These are phyloP conservation scores for Kryptolebias ocellatus DNA, from an alignment of 2,797 vertebrate species.

Conservation along the genomic window DNA sequence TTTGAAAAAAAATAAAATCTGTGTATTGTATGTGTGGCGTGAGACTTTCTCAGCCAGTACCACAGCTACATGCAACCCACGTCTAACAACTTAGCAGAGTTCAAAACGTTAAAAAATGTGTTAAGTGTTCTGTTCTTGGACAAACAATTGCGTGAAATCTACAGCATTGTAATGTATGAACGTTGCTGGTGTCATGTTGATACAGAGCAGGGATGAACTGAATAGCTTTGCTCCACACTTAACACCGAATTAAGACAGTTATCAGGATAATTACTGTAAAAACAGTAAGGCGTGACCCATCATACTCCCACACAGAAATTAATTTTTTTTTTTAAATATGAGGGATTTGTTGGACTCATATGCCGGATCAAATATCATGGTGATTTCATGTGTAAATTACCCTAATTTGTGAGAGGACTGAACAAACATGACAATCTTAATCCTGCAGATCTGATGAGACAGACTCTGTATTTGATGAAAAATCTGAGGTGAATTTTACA, in stretches of 20 bases:
- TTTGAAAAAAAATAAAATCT: neutral
- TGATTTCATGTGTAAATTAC: slow-evolving; percentile 56
- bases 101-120: slow-evolving; percentile 10
- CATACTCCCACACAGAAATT: slow-evolving; percentile 22
- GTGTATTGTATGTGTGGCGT: neutral
- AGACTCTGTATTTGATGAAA: slow-evolving; percentile 31
- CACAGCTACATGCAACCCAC: slow-evolving; percentile 8
- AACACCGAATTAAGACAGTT: slow-evolving; percentile 46
- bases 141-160: slow-evolving; percentile 16
- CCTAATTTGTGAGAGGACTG: slow-evolving; percentile 53
- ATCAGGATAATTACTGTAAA: slow-evolving; percentile 50
- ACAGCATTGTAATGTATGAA: neutral
- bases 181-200: slow-evolving; percentile 45
- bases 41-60: neutral
- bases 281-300: slow-evolving; percentile 45
- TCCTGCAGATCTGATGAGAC: slow-evolving; percentile 31
- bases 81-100: neutral
- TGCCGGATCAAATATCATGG: slow-evolving; percentile 65
- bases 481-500: slow-evolving; percentile 22
- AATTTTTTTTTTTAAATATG: slow-evolving; percentile 42
- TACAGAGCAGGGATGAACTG: slow-evolving; percentile 35
- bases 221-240: slow-evolving; percentile 29
- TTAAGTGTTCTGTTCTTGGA: neutral
- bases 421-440: slow-evolving; percentile 59
- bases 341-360: slow-evolving; percentile 13